Base-by-base conservation (phyloP, 2,797 vertebrate genomes). In the Potorous gilbertii region DNA sequence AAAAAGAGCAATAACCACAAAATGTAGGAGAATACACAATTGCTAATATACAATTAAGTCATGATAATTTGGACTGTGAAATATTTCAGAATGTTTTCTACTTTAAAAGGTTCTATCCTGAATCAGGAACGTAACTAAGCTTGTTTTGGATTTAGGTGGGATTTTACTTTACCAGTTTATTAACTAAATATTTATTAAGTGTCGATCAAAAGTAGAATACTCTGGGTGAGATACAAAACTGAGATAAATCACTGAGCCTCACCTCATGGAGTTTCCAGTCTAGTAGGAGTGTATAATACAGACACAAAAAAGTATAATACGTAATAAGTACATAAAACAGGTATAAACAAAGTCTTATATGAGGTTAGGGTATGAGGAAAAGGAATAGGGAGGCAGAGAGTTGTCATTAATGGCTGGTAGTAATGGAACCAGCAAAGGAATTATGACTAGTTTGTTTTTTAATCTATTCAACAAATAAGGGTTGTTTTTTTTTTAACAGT, bases 351-450 rank as follows among this genome's bases (percentile, higher is more conserved):
- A 87, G 10, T 3, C 21, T 9, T 50, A 2, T 10, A 12, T 87
- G 21, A 87, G 12, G 3, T 87, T 46, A 50, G 40, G 40, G 21
- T 27, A 50, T 46, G 21, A 10, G 74, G 74, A 2, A 3, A 87
- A 10, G 40, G 40, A 50, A 50, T 3, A 46, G 13, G 40, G 31
- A 54, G 52, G 52, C 1, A 55, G 29, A 5, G 0, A 56, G 66
- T 81, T 93, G 0, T 94, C 0, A 10, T 4, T 0, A 4, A 0
- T 27, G 52, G 0, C 31, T 0, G 40, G 93, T 59, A 89, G 0
- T 50, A 92, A 92, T 55, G 6, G 50, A 1, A 24, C 54, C 54
- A 74, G 91, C 28, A 46, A 87, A 6, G 12, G 5, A 1, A 9
- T 0, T 56, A 81, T 40, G n/a, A 74, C 40, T 74, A 40, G n/a